phyloP scores from a whole-genome alignment of 1,140 invertebrate genomes.

The Fopius arisanus region DNA sequence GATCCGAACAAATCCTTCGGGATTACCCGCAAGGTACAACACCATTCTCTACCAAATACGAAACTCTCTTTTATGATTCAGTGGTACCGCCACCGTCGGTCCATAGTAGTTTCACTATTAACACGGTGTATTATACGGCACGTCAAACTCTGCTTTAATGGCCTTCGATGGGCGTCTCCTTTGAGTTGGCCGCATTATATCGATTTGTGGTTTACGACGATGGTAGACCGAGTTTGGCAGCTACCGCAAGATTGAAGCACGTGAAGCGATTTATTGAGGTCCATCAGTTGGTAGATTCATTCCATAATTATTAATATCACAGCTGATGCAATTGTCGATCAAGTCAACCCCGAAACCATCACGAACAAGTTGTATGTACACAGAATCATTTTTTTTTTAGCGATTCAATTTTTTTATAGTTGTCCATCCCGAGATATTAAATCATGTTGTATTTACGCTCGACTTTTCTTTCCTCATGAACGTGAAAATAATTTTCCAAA shows the following conservation, averaged over 20 bases:
- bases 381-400: too few species aligned
- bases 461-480: too few species aligned
- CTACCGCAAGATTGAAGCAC: conserved; percentile 27
- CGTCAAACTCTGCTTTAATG: conserved; percentile 22
- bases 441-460: too few species aligned
- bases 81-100: not conserved
- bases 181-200: conserved; percentile 12
- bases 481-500: too few species aligned
- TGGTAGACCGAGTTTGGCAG: not conserved
- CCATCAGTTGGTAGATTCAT: not conserved
- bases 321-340: too few species aligned
- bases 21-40: too few species aligned
- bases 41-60: too few species aligned
- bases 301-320: not conserved
- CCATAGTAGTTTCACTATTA: not conserved
- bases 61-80: not conserved
- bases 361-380: too few species aligned
- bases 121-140: not conserved
- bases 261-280: conserved; percentile 11
- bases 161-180: not conserved
- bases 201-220: conserved; percentile 21
- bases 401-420: too few species aligned
- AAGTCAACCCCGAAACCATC: too few species aligned
- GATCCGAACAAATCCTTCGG: too few species aligned
- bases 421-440: too few species aligned